These are phyloP conservation scores for Cossypha heuglini DNA, from an alignment of 2,797 vertebrate genomes.

Conservation along the genomic window DNA sequence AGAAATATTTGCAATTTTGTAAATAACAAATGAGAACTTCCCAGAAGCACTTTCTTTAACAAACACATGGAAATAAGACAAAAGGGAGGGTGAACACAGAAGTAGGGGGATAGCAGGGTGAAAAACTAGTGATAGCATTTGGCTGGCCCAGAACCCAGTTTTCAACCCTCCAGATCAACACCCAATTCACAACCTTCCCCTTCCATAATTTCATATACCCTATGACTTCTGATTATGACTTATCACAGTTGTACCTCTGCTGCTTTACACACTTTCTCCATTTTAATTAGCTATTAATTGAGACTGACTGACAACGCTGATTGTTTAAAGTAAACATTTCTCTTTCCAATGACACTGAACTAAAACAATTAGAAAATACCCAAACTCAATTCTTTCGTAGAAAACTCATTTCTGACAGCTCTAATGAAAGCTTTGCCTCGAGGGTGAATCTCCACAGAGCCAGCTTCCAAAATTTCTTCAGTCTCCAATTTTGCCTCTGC, in stretches of 20 bases:
- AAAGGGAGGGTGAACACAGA: neutral
- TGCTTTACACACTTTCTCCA: neutral
- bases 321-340: constrained; percentile 3
- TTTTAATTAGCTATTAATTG: constrained; percentile 31
- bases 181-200: neutral
- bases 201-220: neutral
- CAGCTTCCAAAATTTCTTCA: neutral
- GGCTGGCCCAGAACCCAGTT: neutral
- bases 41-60: neutral
- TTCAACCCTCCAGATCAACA: neutral
- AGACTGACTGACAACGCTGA: neutral
- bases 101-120: neutral
- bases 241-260: neutral
- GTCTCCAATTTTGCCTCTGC: neutral
- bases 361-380: constrained; percentile 11
- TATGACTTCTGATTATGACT: neutral
- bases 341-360: neutral
- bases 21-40: neutral
- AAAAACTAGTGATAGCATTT: neutral
- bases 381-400: neutral
- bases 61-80: neutral
- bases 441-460: neutral
- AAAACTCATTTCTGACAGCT: neutral
- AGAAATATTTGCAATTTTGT: neutral
- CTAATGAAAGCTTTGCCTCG: neutral